phyloP scores from a whole-genome alignment of 2,888 invertebrate genomes.

The Lycophotia porphyrea region DNA sequence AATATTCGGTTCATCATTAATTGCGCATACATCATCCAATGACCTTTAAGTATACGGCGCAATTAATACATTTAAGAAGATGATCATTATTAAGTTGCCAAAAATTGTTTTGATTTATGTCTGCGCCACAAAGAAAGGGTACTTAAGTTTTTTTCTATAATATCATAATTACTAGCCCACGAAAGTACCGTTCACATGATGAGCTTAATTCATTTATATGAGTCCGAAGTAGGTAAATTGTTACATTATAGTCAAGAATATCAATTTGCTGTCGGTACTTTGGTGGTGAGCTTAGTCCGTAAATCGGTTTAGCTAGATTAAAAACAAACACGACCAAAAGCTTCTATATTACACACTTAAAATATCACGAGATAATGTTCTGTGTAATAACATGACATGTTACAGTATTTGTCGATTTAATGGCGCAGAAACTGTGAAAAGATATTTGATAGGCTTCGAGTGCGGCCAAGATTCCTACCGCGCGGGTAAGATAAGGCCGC shows the following conservation, averaged over 20 bases:
- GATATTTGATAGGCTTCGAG: slow-evolving; percentile 79
- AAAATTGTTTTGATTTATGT: slow-evolving; percentile 58
- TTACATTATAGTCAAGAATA: background rate
- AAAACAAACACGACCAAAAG: slow-evolving; percentile 13
- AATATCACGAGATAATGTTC: slow-evolving; percentile 68
- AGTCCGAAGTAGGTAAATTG: slow-evolving; percentile 12
- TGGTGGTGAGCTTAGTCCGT: background rate
- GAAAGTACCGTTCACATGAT: slow-evolving; percentile 28
- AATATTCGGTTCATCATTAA: slow-evolving; percentile 32
- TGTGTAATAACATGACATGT: slow-evolving; percentile 76
- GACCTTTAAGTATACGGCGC: slow-evolving; percentile 53
- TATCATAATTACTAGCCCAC: slow-evolving; percentile 46
- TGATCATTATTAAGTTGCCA: slow-evolving; percentile 65
- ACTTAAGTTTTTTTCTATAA: slow-evolving; percentile 28
- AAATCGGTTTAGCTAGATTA: slow-evolving; percentile 5
- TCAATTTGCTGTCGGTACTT: background rate
- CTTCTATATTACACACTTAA: slow-evolving; percentile 59
- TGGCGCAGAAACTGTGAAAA: slow-evolving; percentile 84
- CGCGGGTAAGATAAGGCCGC: slow-evolving; percentile 73
- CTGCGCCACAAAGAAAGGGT: slow-evolving; percentile 30
- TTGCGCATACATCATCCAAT: slow-evolving; percentile 45
- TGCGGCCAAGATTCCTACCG: slow-evolving; percentile 70
- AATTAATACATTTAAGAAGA: slow-evolving; percentile 61
- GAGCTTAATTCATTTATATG: slow-evolving; percentile 17
- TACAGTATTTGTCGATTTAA: slow-evolving; percentile 81